Conservation (phyloP, 2,113 vertebrate genomes). For the Herpailurus yagouaroundi region DNA sequence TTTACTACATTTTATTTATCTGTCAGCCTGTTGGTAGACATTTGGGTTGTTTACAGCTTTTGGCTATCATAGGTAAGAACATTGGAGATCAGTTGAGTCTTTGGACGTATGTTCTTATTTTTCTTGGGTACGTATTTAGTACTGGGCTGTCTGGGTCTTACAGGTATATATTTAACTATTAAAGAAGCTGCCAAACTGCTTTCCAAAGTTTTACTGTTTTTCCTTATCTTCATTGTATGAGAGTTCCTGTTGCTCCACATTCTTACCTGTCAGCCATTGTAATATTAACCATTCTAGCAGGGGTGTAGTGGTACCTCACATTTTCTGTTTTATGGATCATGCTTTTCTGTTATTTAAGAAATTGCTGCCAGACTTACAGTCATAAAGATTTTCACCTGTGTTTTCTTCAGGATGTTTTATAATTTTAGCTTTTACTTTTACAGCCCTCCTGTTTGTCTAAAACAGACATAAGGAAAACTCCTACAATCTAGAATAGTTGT, state of each 20-base stretch:
- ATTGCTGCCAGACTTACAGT: background rate
- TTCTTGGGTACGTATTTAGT: background rate
- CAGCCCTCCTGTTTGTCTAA: background rate
- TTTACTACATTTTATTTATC: slow-evolving; percentile 25
- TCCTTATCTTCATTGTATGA: background rate
- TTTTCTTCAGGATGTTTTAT: background rate
- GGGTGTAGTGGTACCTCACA: background rate
- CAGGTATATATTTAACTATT: slow-evolving; percentile 22
- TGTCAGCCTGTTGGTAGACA: background rate
- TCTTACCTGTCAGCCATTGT: background rate
- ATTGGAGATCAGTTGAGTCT: background rate
- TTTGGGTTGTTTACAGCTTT: background rate
- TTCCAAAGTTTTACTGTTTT: background rate
- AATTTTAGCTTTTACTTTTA: background rate
- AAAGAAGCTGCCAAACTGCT: background rate
- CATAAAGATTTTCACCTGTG: background rate
- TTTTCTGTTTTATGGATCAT: slow-evolving; percentile 29
- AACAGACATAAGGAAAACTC: background rate
- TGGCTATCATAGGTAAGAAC: background rate
- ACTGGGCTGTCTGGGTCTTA: background rate
- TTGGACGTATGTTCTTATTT: background rate
- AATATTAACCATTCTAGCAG: background rate
- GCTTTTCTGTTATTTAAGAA: background rate
- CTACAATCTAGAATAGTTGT: background rate
- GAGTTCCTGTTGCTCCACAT: background rate